Evolutionary conservation across 1,140 invertebrate species (phyloP), one percentile per base, ranked within the genome.

Genomic region (Adelges cooleyi): DNA sequence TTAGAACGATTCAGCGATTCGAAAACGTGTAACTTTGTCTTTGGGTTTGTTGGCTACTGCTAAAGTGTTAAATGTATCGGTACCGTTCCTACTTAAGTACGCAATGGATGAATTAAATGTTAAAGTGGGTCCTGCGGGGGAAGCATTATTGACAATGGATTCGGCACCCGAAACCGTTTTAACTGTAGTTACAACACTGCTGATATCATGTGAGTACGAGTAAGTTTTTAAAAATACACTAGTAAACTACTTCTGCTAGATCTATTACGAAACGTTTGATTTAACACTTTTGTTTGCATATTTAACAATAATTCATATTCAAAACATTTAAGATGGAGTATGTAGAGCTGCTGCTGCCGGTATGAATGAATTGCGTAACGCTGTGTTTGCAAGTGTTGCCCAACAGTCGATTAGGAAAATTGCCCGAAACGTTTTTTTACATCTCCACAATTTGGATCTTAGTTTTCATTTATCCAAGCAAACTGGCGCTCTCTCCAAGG

Each of bases 81-180:
- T 99, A 5, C 96, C 96, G n/a, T 98, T 98, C 77, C 78, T 98
- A 52, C 96, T 99, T 73, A 98, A 98, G 77, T 87, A 93, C 75
- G 85, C 86, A 1, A 81, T 99, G 50, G 94, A 99, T 75, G 85
- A 84, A 70, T 80, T 99, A 54, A 94, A 95, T 75, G 75, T 79
- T n/a, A 72, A 77, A 49, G 69, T 78, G 2, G 69, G 76, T 9
- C 38, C 67, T 46, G 71, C 74, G 25, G 78, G 78, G 0, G 77
- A 78, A 52, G 76, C 77, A 11, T 40, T 83, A 29, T 71, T 89
- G 10, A 82, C 80, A 56, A 80, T 89, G 79, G 80, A 80, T 27
- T 83, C 84, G 23, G 82, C 86, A 46, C 82, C 86, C 2, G 82
- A 86, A 72, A 86, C 86, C 6, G 75, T 89, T 18, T 77, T 83